Base-by-base conservation (phyloP, 1,140 invertebrate genomes). In the Zeugodacus cucurbitae region DNA sequence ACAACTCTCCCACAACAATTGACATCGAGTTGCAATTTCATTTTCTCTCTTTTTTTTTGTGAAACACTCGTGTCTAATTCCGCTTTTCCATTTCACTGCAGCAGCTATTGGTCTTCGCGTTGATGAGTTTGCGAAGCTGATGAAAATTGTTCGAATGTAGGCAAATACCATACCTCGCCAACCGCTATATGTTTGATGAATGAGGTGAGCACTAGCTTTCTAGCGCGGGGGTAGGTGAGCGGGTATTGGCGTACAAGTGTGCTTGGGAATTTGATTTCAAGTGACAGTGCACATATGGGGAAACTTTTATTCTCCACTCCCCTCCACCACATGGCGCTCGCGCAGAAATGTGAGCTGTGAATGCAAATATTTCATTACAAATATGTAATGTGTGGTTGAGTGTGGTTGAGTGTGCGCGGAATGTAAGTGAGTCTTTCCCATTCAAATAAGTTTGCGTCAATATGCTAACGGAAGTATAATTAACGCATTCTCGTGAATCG, bases 251-350 rank as follows among this genome's bases (percentile, higher is more conserved):
- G 22, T 14, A 22, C 67, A 41, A 74, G 37, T 22, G 67, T 5
- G 67, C 67, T 74, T 74, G 67, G 17, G 34, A 37, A 74, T 74
- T 74, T 74, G 32, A 74, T 74, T 74, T 74, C 67, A 74, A 74
- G 67, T 74, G 67, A 74, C 67, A 74, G 34, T 17, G 29, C 17
- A 74, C 34, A 74, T 37, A 22, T 74, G 22, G 58, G 10, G 64
- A 29, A 67, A 67, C 20, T 41, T 37, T 26, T 62, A 11, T 26
- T 22, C 8, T n/a, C 58, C 3, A n/a, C 58, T 22, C n/a, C 6
- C 58, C 7, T 62, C 1, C n/a, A 4, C n/a, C 7, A 20, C 34
- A 0, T 41, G 5, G 1, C n/a, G 2, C 29, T 20, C 4, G 5
- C 17, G 14, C 14, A 34, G 64, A 67, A 67, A 67, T 67, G 32